Base-by-base conservation (phyloP, 2,797 vertebrate species). In the Hyperoplus lanceolatus region DNA sequence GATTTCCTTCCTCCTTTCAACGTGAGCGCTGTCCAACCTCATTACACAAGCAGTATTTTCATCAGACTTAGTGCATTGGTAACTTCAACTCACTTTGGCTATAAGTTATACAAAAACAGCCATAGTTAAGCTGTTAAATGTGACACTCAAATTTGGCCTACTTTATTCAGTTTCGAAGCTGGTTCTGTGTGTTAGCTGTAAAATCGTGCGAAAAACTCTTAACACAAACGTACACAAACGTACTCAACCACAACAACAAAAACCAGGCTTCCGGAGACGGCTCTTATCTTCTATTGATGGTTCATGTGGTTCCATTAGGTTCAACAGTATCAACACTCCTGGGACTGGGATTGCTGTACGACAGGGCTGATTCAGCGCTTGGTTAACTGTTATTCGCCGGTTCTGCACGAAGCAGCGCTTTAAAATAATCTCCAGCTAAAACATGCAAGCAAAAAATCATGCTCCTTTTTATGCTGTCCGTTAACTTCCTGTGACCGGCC, bases 1-100 rank as follows among this genome's bases (percentile, higher is more conserved):
- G 8, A 61, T 74, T 75, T 60, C 58, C 73, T 71, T 83, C 55
- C 66, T 16, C 18, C 4, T 78, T 83, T 56, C 41, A 74, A 43
- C 0, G n/a, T 4, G 10, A 69, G 6, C 12, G 21, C 14, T 14
- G 16, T 13, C 8, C 11, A 7, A 29, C 13, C 1, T 49, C 0
- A 73, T 46, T 68, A 45, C 68, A 69, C 65, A 75, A 59, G 36
- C 21, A 7, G n/a, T 38, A 1, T 4, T 56, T 56, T 46, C 13
- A 39, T 54, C 61, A 58, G 18, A 58, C 55, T 18, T 7, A 5
- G 1, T 58, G 16, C 13, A 65, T 11, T 46, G 14, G 4, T 21
- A 11, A 53, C 2, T 21, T 18, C 0, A 12, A 16, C n/a, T 4
- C 3, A 15, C 42, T 66, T 73, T 3, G 0, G 49, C 4, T 55